Percentiles rank a stretch among this genome's conserved stretches.
Conservation (phyloP, 2,113 vertebrate species). For the Melanocharis versteri region DNA sequence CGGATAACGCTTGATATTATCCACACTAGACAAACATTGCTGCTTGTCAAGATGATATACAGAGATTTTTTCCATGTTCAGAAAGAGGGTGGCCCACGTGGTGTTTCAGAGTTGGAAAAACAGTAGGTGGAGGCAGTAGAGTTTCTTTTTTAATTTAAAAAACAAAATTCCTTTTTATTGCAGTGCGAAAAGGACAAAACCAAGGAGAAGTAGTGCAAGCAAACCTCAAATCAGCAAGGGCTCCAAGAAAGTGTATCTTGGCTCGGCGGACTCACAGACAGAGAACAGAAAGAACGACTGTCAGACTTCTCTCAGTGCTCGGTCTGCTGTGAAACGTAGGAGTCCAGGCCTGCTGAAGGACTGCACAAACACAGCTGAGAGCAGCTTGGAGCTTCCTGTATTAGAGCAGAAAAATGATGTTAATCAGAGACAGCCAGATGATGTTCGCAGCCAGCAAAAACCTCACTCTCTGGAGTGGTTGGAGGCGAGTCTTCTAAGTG, state of each 20-base stretch:
- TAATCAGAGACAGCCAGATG: constrained; percentile 64
- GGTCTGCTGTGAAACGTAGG: constrained; percentile 4
- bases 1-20: constrained; percentile 8
- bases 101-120: not conserved
- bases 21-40: not conserved
- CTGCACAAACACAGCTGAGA: constrained; percentile 69
- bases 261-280: not conserved
- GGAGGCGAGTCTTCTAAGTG: constrained; percentile 21
- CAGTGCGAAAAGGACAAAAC: constrained; percentile 79
- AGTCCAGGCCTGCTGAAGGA: constrained; percentile 35
- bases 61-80: not conserved
- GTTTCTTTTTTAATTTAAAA: not conserved
- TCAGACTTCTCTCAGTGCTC: not conserved
- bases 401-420: constrained; percentile 64
- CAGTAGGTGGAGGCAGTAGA: not conserved
- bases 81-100: not conserved
- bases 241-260: constrained; percentile 46
- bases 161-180: constrained; percentile 44
- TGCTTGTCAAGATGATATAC: constrained; percentile 27
- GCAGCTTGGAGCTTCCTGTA: constrained; percentile 68
- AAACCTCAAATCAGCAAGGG: constrained; percentile 56
- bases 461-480: constrained; percentile 57
- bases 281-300: not conserved
- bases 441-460: constrained; percentile 69
- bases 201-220: constrained; percentile 40